Conservation (phyloP, 2,888 invertebrate species). For the Aphelenchoides bicaudatus region DNA sequence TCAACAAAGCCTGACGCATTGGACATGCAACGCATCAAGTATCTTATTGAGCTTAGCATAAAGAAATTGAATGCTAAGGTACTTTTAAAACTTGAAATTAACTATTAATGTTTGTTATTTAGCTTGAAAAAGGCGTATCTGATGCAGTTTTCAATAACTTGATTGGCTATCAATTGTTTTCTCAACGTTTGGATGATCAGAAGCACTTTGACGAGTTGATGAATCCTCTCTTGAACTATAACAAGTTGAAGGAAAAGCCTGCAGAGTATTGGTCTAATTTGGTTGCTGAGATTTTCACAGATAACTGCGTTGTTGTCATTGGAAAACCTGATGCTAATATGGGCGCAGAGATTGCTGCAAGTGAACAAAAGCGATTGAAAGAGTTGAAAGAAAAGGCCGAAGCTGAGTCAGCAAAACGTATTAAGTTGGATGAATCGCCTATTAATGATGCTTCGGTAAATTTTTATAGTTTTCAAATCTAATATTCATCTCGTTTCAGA, state of each 20-base stretch:
- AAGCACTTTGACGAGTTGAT: slow-evolving; percentile 36
- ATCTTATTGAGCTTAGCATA: slow-evolving; percentile 66
- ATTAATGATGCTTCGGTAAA: background rate
- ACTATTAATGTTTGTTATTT: slow-evolving; percentile 21
- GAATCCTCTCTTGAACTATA: slow-evolving; percentile 43
- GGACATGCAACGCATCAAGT: slow-evolving; percentile 74
- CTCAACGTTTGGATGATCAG: slow-evolving; percentile 65
- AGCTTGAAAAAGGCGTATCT: slow-evolving; percentile 71
- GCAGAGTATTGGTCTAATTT: slow-evolving; percentile 73
- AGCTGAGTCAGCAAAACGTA: background rate
- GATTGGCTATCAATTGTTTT: slow-evolving; percentile 80
- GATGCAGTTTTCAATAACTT: slow-evolving; percentile 74
- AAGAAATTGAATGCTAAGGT: slow-evolving; percentile 32
- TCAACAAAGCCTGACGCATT: slow-evolving; percentile 61
- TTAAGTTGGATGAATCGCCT: slow-evolving; percentile 1
- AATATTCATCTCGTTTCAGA: no score
- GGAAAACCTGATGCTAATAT: slow-evolving; percentile 70
- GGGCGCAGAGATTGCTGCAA: slow-evolving; percentile 69
- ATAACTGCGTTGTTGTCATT: slow-evolving; percentile 59
- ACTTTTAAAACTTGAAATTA: background rate
- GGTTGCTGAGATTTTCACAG: slow-evolving; percentile 61
- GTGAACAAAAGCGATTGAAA: slow-evolving; percentile 63
- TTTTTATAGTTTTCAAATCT: background rate
- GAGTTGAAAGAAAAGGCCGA: slow-evolving; percentile 67
- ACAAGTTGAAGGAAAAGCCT: slow-evolving; percentile 68